Percentiles rank a stretch among this genome's conserved stretches.
Conservation (phyloP, 1,140 invertebrate genomes). For the Venturia canescens region DNA sequence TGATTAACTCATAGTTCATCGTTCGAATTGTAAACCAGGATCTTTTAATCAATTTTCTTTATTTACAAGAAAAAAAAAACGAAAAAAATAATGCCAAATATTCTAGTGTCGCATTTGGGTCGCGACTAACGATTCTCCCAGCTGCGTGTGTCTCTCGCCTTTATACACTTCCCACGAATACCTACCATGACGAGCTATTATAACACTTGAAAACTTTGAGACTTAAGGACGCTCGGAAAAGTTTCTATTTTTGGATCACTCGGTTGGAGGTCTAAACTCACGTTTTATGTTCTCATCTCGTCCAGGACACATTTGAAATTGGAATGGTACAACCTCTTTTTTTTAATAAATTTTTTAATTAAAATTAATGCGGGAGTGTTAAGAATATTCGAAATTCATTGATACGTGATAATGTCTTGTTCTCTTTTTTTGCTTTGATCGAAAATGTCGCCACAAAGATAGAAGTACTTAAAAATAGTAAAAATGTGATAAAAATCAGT, state of each 20-base stretch:
- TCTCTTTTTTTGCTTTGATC: too few relatives aligned
- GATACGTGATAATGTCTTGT: background rate
- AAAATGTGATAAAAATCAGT: too few relatives aligned
- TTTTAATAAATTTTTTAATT: background rate
- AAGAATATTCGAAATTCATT: background rate
- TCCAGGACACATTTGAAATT: background rate
- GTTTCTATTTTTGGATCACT: constrained; percentile 72
- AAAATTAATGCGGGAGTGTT: background rate
- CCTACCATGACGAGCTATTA: constrained; percentile 41
- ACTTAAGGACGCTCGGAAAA: constrained; percentile 67
- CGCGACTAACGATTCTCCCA: background rate
- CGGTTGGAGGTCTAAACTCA: constrained; percentile 73
- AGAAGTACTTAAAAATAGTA: background rate
- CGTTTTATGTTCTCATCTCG: constrained; percentile 62
- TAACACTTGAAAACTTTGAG: constrained; percentile 64
- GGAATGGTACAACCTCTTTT: background rate
- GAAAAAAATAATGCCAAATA: background rate
- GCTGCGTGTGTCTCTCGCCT: constrained; percentile 8
- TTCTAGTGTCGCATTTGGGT: background rate
- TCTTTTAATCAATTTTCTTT: background rate
- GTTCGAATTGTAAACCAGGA: background rate
- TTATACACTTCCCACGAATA: constrained; percentile 7
- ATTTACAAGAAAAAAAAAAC: too few relatives aligned
- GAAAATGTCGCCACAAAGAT: too few relatives aligned
- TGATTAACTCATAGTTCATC: constrained; percentile 16